phyloP scores from a whole-genome alignment of 2,888 invertebrate species.

The Metalampra italica region DNA sequence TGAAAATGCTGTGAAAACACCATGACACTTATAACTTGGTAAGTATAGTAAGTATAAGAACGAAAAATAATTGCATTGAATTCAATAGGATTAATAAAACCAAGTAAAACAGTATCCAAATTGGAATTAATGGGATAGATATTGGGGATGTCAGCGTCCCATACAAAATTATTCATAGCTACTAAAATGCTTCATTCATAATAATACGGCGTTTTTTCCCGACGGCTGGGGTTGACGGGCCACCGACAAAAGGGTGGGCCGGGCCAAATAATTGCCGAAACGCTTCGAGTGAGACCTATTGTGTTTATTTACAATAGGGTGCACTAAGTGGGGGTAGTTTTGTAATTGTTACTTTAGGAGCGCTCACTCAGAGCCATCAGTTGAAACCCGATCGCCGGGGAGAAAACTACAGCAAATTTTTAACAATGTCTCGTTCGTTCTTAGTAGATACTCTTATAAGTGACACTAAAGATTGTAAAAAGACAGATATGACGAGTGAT shows the following conservation, averaged over 20 bases:
- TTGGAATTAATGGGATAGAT: slow-evolving; percentile 75
- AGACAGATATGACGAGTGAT: slow-evolving; percentile 58
- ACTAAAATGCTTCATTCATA: slow-evolving; percentile 73
- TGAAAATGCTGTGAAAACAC: too few species aligned
- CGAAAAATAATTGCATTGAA: too few species aligned
- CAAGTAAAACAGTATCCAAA: slow-evolving; percentile 64
- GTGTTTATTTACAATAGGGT: slow-evolving; percentile 74
- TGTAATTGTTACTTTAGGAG: slow-evolving; percentile 70
- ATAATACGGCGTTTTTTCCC: slow-evolving; percentile 53
- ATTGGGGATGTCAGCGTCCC: slow-evolving; percentile 68
- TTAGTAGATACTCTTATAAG: slow-evolving; percentile 88
- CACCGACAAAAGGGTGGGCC: slow-evolving; percentile 75
- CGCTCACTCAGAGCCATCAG: slow-evolving; percentile 55
- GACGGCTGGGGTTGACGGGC: slow-evolving; percentile 65
- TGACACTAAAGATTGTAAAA: slow-evolving; percentile 74
- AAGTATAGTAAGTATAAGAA: too few species aligned
- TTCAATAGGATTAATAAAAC: slow-evolving; percentile 20
- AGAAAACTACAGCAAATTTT: slow-evolving; percentile 20
- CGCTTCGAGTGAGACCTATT: slow-evolving; percentile 75
- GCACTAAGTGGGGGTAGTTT: slow-evolving; percentile 77
- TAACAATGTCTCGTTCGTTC: slow-evolving; percentile 88
- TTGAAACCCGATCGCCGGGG: slow-evolving; percentile 43
- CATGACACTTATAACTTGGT: too few species aligned
- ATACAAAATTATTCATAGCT: slow-evolving; percentile 77
- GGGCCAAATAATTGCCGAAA: slow-evolving; percentile 77